Conservation (phyloP, 92 coral and sea anemone genomes). For the Epizoanthus fatuus region DNA sequence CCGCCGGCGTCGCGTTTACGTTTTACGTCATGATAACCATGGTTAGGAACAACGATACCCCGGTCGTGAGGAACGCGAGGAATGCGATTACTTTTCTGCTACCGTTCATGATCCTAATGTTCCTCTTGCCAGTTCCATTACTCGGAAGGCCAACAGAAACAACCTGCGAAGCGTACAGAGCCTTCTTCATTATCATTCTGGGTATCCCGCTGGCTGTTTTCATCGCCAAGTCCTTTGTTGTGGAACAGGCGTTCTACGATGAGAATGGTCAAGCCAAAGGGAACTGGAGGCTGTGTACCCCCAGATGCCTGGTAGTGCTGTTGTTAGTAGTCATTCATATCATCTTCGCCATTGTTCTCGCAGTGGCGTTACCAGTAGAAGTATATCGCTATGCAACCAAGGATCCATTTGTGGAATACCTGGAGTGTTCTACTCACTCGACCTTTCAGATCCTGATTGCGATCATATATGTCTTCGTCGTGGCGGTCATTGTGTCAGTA, state of each 20-base stretch:
- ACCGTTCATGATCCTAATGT: conserved; percentile 83
- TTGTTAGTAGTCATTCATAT: conserved; percentile 75
- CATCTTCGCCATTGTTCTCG: conserved; percentile 69
- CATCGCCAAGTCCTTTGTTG: conserved; percentile 77
- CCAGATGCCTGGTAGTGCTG: conserved; percentile 73
- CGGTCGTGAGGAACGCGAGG: conserved; percentile 88
- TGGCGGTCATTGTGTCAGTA: conserved; percentile 81
- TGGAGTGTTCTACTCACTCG: conserved; percentile 93
- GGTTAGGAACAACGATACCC: conserved; percentile 88
- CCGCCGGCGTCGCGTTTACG: conserved; percentile 86
- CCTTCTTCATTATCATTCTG: conserved; percentile 82
- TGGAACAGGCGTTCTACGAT: conserved; percentile 83
- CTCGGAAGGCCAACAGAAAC: conserved; percentile 87
- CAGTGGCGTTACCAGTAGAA: conserved; percentile 69
- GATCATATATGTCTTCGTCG: conserved; percentile 74
- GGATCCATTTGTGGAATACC: conserved; percentile 84
- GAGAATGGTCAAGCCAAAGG: conserved; percentile 74
- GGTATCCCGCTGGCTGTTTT: conserved; percentile 93
- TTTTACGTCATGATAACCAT: conserved; percentile 82
- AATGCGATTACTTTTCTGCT: conserved; percentile 79
- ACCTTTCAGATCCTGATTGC: conserved; percentile 81
- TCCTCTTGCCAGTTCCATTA: conserved; percentile 90
- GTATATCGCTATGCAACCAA: conserved; percentile 73
- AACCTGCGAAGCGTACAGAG: conserved; percentile 95
- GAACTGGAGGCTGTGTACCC: conserved; percentile 80